Conservation (phyloP, 2,888 invertebrate species). For the Epirrita christyi region DNA sequence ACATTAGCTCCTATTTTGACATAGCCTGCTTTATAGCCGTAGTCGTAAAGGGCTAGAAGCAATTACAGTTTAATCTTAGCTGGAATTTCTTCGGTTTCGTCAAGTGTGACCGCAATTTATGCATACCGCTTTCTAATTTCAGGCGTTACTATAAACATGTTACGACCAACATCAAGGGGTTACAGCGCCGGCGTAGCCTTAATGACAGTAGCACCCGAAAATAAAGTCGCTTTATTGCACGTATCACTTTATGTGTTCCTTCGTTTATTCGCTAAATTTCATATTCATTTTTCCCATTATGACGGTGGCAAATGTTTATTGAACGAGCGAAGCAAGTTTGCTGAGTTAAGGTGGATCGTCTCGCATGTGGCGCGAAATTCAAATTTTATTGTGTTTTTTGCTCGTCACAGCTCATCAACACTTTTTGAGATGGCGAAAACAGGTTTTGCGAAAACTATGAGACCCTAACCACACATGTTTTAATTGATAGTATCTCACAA, state of each 20-base stretch:
- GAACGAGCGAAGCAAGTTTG: no score
- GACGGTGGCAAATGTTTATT: no score
- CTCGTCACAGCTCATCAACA: no score
- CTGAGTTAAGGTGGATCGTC: no score
- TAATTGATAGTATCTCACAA: no score
- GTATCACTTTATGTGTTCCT: constrained; percentile 58
- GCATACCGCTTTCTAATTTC: constrained; percentile 71
- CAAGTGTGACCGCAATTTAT: constrained; percentile 53
- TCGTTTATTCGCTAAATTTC: constrained; percentile 54
- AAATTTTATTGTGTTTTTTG: no score
- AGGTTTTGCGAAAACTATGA: no score
- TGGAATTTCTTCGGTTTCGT: constrained; percentile 51
- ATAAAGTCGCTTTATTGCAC: constrained; percentile 71
- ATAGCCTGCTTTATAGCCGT: constrained; percentile 26
- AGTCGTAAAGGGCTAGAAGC: constrained; percentile 40
- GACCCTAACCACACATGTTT: no score
- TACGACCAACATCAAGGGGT: constrained; percentile 77
- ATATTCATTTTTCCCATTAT: constrained; percentile 42
- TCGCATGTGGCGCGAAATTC: no score
- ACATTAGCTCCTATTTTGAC: constrained; percentile 14
- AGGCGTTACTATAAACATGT: constrained; percentile 77
- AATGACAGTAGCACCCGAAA: constrained; percentile 74
- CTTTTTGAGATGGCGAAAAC: no score
- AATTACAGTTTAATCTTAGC: constrained; percentile 54
- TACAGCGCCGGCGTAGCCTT: constrained; percentile 73